Evolutionary conservation across 2,797 vertebrate genomes (phyloP), one percentile per base, ranked within the genome.

Genomic region (Sphaeramia orbicularis): DNA sequence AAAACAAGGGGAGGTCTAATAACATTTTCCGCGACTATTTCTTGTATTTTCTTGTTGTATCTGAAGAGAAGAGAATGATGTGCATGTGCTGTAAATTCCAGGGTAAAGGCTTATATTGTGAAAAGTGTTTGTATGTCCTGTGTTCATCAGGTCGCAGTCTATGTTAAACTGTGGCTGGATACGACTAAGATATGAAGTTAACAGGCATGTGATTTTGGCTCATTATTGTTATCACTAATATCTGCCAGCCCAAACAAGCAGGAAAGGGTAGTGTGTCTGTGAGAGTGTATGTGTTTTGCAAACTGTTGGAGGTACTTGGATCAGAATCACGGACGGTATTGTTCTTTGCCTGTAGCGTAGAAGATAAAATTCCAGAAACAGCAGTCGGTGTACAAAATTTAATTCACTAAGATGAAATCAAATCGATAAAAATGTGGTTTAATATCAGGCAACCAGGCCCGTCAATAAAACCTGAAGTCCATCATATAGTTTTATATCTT

Each of bases 341-440:
- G 70, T 85, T 84, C 67, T 81, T 81, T 1, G 76, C 76, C 78
- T 76, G 71, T 71, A 65, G 70, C 41, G 18, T 49, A 38, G 65
- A 70, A 79, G 85, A 81, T 85, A 74, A 75, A 76, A 88, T 88
- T 85, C 71, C 83, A 79, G 67, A 79, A 81, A 80, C 73, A 78
- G 78, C 71, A 71, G 79, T 67, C 24, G n/a, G 57, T 76, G 73
- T 15, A 52, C 77, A 58, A 80, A 79, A 64, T 73, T 15, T 51
- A 71, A 81, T 84, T 86, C 74, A 86, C 66, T 81, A 65, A 82
- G 72, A 66, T 71, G 21, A 79, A 77, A 72, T 81, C 21, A 67
- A 66, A 74, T 47, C 38, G 65, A 81, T 67, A 49, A 59, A 80
- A 78, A 50, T 30, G 21, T 40, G 54, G 43, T 63, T 63, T 63